These are phyloP conservation scores for Mustelus asterias DNA, from an alignment of 2,113 vertebrate genomes.

Conservation along the genomic window DNA sequence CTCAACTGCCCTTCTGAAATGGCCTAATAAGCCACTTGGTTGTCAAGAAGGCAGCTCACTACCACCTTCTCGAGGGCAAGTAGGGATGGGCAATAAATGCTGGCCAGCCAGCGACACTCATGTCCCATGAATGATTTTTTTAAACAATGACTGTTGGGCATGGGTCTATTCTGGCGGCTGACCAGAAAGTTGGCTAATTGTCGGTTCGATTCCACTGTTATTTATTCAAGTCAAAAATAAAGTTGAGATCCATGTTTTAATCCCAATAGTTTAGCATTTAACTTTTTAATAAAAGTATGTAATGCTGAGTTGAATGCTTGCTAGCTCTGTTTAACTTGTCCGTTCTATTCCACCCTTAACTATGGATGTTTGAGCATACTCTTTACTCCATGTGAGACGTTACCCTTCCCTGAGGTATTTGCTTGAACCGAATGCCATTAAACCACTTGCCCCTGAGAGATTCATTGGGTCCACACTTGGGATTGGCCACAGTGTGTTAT, in stretches of 20 bases:
- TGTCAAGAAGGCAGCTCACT: too few relatives aligned
- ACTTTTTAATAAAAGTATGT: background rate
- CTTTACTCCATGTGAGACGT: background rate
- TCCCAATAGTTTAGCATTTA: background rate
- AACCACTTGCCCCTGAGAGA: background rate
- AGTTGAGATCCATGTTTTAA: background rate
- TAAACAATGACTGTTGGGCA: too few relatives aligned
- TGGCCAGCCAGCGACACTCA: too few relatives aligned
- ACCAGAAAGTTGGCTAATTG: background rate
- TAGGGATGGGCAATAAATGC: too few relatives aligned
- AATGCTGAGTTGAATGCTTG: background rate
- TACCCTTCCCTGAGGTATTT: background rate
- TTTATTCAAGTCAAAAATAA: constrained; percentile 2
- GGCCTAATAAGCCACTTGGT: too few relatives aligned
- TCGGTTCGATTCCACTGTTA: background rate
- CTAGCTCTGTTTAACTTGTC: background rate
- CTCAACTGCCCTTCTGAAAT: too few relatives aligned
- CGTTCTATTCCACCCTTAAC: background rate
- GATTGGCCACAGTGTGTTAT: background rate
- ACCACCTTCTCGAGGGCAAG: too few relatives aligned
- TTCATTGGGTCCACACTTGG: background rate
- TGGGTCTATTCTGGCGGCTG: background rate
- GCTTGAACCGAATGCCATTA: background rate
- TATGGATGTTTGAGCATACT: background rate
- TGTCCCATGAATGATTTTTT: too few relatives aligned